A percentile compares a stretch with the other conserved stretches of the same genome.
Conservation (phyloP, 1,140 invertebrate species). For the Cyphomyrmex costatus region DNA sequence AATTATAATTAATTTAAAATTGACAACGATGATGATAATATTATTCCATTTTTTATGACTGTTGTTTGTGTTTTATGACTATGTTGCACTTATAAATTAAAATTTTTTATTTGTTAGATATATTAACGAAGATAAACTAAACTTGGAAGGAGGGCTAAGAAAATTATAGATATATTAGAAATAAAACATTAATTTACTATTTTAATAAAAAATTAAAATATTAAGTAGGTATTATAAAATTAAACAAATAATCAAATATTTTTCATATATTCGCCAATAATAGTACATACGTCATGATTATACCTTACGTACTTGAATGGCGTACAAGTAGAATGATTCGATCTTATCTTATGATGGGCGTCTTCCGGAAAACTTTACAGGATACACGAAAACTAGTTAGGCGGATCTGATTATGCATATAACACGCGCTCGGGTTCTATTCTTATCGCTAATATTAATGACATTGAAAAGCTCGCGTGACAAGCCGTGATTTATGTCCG, state of each 20-base stretch:
- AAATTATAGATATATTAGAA: neutral
- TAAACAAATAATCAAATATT: neutral
- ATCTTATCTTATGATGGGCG: neutral
- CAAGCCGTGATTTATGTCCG: conserved; percentile 46
- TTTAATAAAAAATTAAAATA: too few relatives aligned
- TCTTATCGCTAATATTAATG: conserved; percentile 35
- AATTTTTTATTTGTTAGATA: neutral
- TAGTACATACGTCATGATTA: neutral
- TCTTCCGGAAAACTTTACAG: neutral
- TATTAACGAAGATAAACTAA: neutral
- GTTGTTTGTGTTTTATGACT: too few relatives aligned
- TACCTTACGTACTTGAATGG: neutral
- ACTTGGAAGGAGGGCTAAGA: neutral
- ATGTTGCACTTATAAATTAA: too few relatives aligned
- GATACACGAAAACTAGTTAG: conserved; percentile 13
- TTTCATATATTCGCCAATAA: neutral
- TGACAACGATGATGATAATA: neutral
- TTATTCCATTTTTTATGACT: neutral
- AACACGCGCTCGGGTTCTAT: neutral
- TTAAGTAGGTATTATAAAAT: too few relatives aligned
- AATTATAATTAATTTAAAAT: conserved; percentile 12
- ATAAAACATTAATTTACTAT: too few relatives aligned
- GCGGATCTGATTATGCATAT: conserved; percentile 39
- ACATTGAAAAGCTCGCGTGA: conserved; percentile 16
- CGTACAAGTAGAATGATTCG: neutral